These are phyloP conservation scores for Chelonus insularis DNA, from an alignment of 1,140 invertebrate genomes.

Conservation along the genomic window DNA sequence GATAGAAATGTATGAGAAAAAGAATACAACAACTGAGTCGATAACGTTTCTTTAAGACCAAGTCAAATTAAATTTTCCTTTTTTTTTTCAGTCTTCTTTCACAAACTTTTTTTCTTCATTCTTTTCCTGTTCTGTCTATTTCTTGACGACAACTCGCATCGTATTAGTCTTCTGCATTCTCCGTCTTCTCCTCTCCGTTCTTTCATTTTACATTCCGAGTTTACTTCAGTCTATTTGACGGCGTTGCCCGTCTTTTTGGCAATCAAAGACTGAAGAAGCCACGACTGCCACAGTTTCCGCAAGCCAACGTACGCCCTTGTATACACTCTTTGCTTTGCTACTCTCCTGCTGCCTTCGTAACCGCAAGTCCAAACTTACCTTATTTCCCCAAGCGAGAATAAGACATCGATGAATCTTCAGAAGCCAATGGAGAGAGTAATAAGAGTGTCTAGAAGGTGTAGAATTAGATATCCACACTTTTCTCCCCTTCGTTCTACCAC, in stretches of 20 bases:
- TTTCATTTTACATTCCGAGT: too few species aligned
- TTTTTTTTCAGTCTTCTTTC: background rate
- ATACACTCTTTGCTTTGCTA: background rate
- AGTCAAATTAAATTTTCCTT: slow-evolving; percentile 21
- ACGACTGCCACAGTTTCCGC: background rate
- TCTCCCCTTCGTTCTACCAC: slow-evolving; percentile 8
- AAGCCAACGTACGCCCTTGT: background rate
- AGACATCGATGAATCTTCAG: background rate
- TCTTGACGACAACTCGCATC: slow-evolving; percentile 3
- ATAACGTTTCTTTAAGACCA: slow-evolving; percentile 12
- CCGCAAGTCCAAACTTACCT: background rate
- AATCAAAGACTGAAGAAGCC: slow-evolving; percentile 18
- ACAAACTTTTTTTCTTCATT: background rate
- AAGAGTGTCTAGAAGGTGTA: too few species aligned
- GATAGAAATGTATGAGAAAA: background rate
- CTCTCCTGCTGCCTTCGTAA: background rate
- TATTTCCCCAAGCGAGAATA: background rate
- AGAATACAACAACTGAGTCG: background rate
- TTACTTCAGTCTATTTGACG: background rate
- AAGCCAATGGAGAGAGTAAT: too few species aligned
- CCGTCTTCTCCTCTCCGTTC: too few species aligned
- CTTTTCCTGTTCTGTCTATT: slow-evolving; percentile 1
- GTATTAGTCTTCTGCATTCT: too few species aligned
- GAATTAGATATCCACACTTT: background rate
- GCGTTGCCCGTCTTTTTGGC: slow-evolving; percentile 18